phyloP scores from a whole-genome alignment of 2,113 vertebrate species.

The Coturnix japonica region DNA sequence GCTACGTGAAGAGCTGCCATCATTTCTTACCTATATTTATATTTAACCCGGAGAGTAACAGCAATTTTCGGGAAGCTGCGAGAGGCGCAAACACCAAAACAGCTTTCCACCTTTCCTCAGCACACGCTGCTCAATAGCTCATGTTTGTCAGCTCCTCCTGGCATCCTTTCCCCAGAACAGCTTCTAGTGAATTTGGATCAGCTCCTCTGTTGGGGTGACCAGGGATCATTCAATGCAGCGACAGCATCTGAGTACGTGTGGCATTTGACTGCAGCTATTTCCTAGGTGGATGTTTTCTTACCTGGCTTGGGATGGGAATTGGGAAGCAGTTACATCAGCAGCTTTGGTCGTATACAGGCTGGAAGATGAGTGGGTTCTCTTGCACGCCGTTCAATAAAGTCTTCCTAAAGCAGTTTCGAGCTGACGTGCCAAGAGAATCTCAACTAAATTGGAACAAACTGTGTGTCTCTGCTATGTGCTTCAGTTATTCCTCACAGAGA shows the following conservation, averaged over 20 bases:
- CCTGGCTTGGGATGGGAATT: neutral
- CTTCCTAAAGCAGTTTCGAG: neutral
- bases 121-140: neutral
- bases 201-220: neutral
- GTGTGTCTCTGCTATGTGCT: neutral
- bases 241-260: neutral
- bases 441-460: neutral
- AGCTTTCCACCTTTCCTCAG: constrained; percentile 38
- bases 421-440: neutral
- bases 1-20: neutral
- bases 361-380: neutral
- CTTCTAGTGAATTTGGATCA: constrained; percentile 23
- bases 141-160: constrained; percentile 53
- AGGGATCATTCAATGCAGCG: neutral
- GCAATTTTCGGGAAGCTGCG: neutral
- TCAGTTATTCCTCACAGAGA: neutral
- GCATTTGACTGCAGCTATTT: neutral
- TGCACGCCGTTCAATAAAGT: neutral
- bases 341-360: neutral
- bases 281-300: neutral
- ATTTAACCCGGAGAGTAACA: constrained; percentile 4
- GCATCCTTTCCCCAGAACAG: neutral
- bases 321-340: neutral
- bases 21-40: neutral
- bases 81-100: constrained; percentile 20